phyloP scores from a whole-genome alignment of 1,140 invertebrate species.

The Drosophila teissieri region DNA sequence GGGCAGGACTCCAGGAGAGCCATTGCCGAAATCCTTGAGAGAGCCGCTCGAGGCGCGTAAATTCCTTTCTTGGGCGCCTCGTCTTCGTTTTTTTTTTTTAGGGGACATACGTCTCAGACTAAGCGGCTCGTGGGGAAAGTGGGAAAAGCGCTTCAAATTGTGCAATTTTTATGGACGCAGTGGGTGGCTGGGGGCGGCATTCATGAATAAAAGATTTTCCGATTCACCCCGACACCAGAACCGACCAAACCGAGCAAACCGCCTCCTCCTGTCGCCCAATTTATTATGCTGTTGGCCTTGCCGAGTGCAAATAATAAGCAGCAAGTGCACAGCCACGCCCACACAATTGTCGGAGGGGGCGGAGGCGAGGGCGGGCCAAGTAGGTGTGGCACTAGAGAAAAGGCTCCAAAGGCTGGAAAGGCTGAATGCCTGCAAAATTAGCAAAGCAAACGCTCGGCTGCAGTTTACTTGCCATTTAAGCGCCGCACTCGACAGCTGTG shows the following conservation, averaged over 20 bases:
- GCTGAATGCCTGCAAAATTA: slow-evolving; percentile 61
- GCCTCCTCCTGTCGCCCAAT: slow-evolving; percentile 44
- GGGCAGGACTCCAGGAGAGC: slow-evolving; percentile 23
- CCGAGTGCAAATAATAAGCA: slow-evolving; percentile 80
- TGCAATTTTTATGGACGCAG: slow-evolving; percentile 72
- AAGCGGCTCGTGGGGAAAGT: slow-evolving; percentile 12
- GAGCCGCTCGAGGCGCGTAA: slow-evolving; percentile 44
- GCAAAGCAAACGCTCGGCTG: slow-evolving; percentile 77
- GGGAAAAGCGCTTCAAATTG: slow-evolving; percentile 66
- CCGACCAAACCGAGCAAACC: neutral
- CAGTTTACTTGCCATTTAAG: slow-evolving; percentile 82
- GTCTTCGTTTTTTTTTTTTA: slow-evolving; percentile 33
- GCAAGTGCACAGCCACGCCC: slow-evolving; percentile 77
- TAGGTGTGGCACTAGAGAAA: slow-evolving; percentile 1
- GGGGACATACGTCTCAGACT: slow-evolving; percentile 62
- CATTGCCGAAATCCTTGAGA: slow-evolving; percentile 78
- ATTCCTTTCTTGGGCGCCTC: slow-evolving; percentile 17
- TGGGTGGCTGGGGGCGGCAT: slow-evolving; percentile 30
- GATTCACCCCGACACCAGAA: slow-evolving; percentile 17
- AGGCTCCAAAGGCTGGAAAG: slow-evolving; percentile 32
- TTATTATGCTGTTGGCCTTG: slow-evolving; percentile 78
- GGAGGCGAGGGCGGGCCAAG: neutral
- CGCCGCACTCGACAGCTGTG: slow-evolving; percentile 74
- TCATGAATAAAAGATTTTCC: slow-evolving; percentile 82
- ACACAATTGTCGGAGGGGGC: slow-evolving; percentile 58